phyloP scores from a whole-genome alignment of 2,113 vertebrate genomes.

The Electrona antarctica region DNA sequence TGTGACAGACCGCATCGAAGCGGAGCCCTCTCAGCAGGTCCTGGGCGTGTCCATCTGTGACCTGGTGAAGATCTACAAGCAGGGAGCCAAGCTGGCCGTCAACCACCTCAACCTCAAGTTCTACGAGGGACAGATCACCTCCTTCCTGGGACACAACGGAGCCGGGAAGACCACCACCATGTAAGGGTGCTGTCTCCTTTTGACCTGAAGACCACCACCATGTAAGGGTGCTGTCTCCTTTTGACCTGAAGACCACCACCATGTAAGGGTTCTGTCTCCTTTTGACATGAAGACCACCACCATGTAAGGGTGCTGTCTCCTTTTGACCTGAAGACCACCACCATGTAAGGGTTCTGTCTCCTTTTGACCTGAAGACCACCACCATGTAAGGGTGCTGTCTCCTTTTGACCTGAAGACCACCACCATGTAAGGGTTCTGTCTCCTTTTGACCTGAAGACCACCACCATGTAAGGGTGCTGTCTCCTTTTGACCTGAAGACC shows the following conservation, averaged over 20 bases:
- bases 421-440: conserved; percentile 81
- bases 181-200: conserved; percentile 69
- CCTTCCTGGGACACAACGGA: conserved; percentile 90
- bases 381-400: conserved; percentile 81
- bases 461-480: conserved; percentile 83
- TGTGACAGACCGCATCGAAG: conserved; percentile 81
- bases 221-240: conserved; percentile 75
- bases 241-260: conserved; percentile 92
- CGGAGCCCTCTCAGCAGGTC: conserved; percentile 73
- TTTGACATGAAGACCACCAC: conserved; percentile 92
- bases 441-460: conserved; percentile 85
- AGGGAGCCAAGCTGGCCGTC: conserved; percentile 79
- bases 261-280: conserved; percentile 77
- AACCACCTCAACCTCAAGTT: conserved; percentile 89
- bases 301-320: conserved; percentile 77
- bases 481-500: conserved; percentile 82
- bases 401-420: conserved; percentile 88
- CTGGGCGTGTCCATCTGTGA: conserved; percentile 82
- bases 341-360: conserved; percentile 78
- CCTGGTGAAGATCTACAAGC: conserved; percentile 87
- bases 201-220: conserved; percentile 89
- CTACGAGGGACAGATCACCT: conserved; percentile 89
- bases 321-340: conserved; percentile 90
- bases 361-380: conserved; percentile 88
- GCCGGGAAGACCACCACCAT: conserved; percentile 92